These are phyloP conservation scores for Epirrhoe tristata DNA, from an alignment of 2,888 invertebrate species.

Conservation along the genomic window DNA sequence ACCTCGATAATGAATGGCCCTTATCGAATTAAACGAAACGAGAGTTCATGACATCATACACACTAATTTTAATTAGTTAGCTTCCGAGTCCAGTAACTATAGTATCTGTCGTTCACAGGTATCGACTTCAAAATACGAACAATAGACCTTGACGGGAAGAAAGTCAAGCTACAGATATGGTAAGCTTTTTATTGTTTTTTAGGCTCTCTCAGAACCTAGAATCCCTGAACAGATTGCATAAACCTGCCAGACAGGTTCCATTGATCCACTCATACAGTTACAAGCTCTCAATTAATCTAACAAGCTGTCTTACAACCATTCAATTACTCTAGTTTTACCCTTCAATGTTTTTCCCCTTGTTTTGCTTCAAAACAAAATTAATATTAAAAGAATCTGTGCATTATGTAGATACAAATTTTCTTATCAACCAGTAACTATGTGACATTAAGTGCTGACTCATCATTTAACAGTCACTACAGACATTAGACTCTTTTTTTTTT, in stretches of 20 bases:
- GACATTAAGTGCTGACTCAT: slow-evolving; percentile 23
- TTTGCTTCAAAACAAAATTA: background rate
- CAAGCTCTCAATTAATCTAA: background rate
- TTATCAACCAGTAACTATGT: background rate
- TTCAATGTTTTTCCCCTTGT: slow-evolving; percentile 2
- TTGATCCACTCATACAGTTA: slow-evolving; percentile 6
- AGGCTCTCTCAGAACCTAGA: background rate
- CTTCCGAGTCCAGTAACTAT: slow-evolving; percentile 58
- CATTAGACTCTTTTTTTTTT: slow-evolving; percentile 1
- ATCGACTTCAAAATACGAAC: slow-evolving; percentile 99
- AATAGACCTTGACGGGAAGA: slow-evolving; percentile 98
- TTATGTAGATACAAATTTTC: background rate
- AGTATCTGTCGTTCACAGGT: slow-evolving; percentile 87
- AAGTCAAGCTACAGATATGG: slow-evolving; percentile 99
- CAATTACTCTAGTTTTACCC: slow-evolving; percentile 8
- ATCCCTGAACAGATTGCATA: background rate
- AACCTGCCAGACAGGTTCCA: slow-evolving; percentile 20
- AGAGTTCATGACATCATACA: slow-evolving; percentile 81
- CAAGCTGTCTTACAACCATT: slow-evolving; percentile 7
- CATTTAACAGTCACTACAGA: slow-evolving; percentile 1
- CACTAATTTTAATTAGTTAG: slow-evolving; percentile 79
- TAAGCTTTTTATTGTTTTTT: slow-evolving; percentile 76
- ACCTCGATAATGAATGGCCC: slow-evolving; percentile 59
- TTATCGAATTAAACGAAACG: slow-evolving; percentile 72
- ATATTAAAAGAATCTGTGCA: background rate